Evolutionary conservation across 1,140 invertebrate genomes (phyloP), one percentile per base, ranked within the genome.

Genomic region (Diuraphis noxia): DNA sequence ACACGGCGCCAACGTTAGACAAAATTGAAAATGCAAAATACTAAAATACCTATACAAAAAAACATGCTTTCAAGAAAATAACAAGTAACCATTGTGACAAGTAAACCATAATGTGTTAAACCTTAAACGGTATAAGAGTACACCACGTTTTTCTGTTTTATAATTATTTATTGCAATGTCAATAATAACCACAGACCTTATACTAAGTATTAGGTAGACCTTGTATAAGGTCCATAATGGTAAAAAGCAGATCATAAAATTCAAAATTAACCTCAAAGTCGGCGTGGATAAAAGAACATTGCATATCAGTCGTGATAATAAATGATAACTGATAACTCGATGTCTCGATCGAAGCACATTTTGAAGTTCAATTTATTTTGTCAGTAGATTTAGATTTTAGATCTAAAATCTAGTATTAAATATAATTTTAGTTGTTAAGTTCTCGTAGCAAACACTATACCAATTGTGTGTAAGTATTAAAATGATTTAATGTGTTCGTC

Each of bases 401-500:
- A 43, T 19, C 30, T 72, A 72, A 72, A 72, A 17, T 72, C 56
- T 72, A 72, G 34, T 72, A 72, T n/a, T 72, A 72, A 72, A 72
- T n/a, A 5, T 72, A 72, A 72, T n/a, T 72, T n/a, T 5, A n/a
- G 13, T 17, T n/a, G 56, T 72, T 84, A 84, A 84, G 30, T 41
- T n/a, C 23, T 84, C 41, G n/a, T n/a, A 84, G n/a, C n/a, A 41
- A 84, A 30, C 30, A n/a, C 41, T 41, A 21, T 8, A 43, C 30
- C 5, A n/a, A 85, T 43, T n/a, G n/a, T 41, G 82, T 85, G 82
- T 85, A 43, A 85, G 82, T 85, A 85, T 43, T 43, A 3, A 85
- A n/a, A 43, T 34, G 21, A 2, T 2, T 84, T 43, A 2, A 19
- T 41, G 8, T 41, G 7, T 43, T n/a, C 25, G 30, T n/a, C n/a